These are phyloP conservation scores for Neostethus bicornis DNA, from an alignment of 2,797 vertebrate species.

Conservation along the genomic window DNA sequence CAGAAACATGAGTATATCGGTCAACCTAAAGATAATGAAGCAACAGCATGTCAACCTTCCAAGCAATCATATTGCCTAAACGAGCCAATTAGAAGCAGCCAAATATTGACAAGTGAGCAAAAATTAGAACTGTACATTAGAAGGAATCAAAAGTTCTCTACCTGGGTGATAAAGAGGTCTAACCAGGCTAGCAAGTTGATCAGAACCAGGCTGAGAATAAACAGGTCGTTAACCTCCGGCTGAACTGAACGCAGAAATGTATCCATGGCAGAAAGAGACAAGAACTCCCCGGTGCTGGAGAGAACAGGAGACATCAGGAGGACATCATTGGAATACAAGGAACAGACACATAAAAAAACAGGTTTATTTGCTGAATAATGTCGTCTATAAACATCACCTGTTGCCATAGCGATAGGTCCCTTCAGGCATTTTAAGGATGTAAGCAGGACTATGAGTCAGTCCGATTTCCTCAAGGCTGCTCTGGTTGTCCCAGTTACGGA, in stretches of 20 bases:
- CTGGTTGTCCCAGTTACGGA: constrained; percentile 89
- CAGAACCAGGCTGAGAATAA: constrained; percentile 94
- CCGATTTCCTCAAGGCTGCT: constrained; percentile 89
- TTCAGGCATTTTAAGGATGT: constrained; percentile 95
- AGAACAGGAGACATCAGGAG: no score
- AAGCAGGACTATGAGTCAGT: constrained; percentile 88
- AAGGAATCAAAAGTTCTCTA: constrained; percentile 4
- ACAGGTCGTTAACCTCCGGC: constrained; percentile 97
- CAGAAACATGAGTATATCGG: not conserved
- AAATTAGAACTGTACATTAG: no score
- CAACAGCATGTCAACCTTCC: no score
- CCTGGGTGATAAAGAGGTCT: constrained; percentile 96
- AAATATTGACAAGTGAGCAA: no score
- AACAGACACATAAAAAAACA: not conserved
- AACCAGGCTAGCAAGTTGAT: constrained; percentile 99
- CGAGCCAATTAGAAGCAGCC: no score
- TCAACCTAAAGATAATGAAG: no score
- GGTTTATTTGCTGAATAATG: not conserved
- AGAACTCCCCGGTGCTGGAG: constrained; percentile 88
- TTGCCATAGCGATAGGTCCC: constrained; percentile 96
- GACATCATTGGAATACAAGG: not conserved
- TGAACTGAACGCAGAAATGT: constrained; percentile 94
- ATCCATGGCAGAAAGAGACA: constrained; percentile 95
- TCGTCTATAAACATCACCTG: constrained; percentile 57
- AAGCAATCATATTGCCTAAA: no score